phyloP scores from a whole-genome alignment of 2,797 vertebrate genomes.

The Sus cebifrons region DNA sequence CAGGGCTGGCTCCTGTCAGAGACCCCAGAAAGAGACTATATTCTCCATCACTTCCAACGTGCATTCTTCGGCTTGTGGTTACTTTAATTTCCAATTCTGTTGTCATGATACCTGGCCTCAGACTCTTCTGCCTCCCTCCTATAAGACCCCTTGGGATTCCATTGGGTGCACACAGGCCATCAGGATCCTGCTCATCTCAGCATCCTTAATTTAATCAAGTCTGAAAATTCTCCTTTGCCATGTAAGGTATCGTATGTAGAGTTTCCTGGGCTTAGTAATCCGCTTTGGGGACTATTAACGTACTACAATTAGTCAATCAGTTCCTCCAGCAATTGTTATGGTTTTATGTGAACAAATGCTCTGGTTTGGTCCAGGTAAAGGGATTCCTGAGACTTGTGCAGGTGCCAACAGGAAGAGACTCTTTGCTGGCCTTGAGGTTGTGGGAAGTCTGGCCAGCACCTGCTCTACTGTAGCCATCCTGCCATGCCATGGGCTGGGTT shows the following conservation, averaged over 20 bases:
- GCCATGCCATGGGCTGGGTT: neutral
- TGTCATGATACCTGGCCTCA: neutral
- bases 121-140: neutral
- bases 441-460: fast-evolving
- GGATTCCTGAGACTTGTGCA: neutral
- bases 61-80: neutral
- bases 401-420: neutral
- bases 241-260: neutral
- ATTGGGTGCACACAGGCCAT: fast-evolving
- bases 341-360: neutral
- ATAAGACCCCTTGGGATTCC: neutral
- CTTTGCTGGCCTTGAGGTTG: neutral
- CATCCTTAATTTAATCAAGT: neutral
- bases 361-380: neutral
- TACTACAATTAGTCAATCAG: neutral
- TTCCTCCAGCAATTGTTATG: neutral
- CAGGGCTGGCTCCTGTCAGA: neutral
- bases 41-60: neutral
- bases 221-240: neutral
- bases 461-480: neutral
- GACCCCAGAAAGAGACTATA: neutral
- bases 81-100: neutral
- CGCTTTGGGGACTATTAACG: neutral
- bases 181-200: neutral
- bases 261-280: neutral